These are phyloP conservation scores for Tapera naevia DNA, from an alignment of 2,797 vertebrate species.

Conservation along the genomic window DNA sequence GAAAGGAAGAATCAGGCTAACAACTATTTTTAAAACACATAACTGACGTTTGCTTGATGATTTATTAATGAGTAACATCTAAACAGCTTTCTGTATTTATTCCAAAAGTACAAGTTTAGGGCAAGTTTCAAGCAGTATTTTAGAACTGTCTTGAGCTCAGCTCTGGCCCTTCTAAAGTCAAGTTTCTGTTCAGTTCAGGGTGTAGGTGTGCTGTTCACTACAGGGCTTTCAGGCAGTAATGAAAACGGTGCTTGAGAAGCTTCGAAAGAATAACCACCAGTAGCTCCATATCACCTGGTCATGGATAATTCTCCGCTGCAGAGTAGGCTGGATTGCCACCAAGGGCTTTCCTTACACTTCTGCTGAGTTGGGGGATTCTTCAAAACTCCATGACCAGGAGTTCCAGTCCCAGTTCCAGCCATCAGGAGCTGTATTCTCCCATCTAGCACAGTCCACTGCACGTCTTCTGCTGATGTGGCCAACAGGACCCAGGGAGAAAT, in stretches of 20 bases:
- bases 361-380: background rate
- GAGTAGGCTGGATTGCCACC: background rate
- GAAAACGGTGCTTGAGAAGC: background rate
- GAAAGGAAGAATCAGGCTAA: background rate
- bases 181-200: background rate
- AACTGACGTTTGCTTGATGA: background rate
- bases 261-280: background rate
- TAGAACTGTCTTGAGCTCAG: background rate
- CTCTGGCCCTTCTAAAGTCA: background rate
- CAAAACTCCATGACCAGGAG: background rate
- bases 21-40: background rate
- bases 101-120: background rate
- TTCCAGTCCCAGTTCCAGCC: background rate
- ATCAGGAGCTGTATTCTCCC: background rate
- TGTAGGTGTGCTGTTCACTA: background rate
- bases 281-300: background rate
- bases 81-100: background rate
- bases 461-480: background rate
- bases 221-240: background rate
- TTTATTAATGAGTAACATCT: background rate
- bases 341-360: background rate
- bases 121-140: background rate
- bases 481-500: background rate
- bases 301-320: background rate
- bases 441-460: background rate